Conservation (phyloP, 2,113 vertebrate genomes). For the Brachionichthys hirsutus region DNA sequence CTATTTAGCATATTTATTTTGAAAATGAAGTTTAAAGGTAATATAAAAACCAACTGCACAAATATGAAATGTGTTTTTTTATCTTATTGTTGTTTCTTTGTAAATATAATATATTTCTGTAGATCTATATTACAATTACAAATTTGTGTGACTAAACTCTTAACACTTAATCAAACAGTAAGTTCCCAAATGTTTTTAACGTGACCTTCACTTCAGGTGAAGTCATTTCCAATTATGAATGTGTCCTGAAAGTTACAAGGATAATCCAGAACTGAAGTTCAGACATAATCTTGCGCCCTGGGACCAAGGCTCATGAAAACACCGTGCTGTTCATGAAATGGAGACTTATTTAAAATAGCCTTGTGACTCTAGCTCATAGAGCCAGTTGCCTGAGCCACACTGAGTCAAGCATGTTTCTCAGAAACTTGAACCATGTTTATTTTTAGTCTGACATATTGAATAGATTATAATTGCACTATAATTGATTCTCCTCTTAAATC, state of each 20-base stretch:
- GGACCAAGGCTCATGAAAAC: slow-evolving; percentile 57
- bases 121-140: neutral
- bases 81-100: no score
- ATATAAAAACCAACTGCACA: neutral
- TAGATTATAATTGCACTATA: neutral
- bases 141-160: neutral
- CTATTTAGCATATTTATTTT: no score
- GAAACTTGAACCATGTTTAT: no score
- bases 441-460: neutral
- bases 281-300: slow-evolving; percentile 53
- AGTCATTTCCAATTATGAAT: slow-evolving; percentile 43
- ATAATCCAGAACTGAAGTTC: slow-evolving; percentile 67
- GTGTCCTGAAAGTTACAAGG: slow-evolving; percentile 46
- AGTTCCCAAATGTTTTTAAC: slow-evolving; percentile 18
- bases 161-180: neutral
- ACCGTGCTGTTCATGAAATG: slow-evolving; percentile 35
- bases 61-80: neutral
- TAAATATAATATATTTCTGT: no score
- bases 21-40: no score
- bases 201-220: slow-evolving; percentile 63
- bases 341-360: slow-evolving; percentile 38
- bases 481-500: neutral
- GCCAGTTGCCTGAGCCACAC: slow-evolving; percentile 6
- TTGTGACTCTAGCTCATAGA: slow-evolving; percentile 8
- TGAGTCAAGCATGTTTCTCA: neutral